These are phyloP conservation scores for Trididemnum clinides DNA, from an alignment of 23 tunicate genomes.

Conservation along the genomic window DNA sequence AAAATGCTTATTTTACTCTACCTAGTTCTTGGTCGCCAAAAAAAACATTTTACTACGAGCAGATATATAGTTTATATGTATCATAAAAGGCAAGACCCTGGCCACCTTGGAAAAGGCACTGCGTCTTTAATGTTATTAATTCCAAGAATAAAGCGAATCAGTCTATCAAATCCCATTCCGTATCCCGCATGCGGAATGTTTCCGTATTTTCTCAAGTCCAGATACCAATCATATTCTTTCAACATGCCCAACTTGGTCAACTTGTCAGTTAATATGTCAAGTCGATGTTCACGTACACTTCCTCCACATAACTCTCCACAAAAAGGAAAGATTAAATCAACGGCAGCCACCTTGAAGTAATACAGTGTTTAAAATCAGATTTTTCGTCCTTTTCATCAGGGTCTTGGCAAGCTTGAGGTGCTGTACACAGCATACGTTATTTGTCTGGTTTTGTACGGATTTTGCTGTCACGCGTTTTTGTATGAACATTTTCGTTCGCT, in stretches of 20 bases:
- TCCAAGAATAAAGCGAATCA: conserved; percentile 68
- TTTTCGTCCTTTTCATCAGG: no score
- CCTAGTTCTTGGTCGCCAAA: background rate
- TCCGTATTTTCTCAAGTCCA: conserved; percentile 69
- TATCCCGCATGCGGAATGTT: conserved; percentile 81
- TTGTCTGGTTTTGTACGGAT: no score
- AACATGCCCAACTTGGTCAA: background rate
- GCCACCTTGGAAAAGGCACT: conserved; percentile 77
- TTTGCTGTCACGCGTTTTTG: no score
- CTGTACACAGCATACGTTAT: no score
- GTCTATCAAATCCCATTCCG: conserved; percentile 88
- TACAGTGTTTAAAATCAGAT: no score
- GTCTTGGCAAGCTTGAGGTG: no score
- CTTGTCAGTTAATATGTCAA: conserved; percentile 26
- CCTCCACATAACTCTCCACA: conserved; percentile 94
- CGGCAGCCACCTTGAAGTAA: conserved; percentile 88
- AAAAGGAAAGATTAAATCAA: conserved; percentile 73
- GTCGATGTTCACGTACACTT: conserved; percentile 69
- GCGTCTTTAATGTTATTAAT: conserved; percentile 74
- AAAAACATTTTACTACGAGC: background rate
- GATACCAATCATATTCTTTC: conserved; percentile 68
- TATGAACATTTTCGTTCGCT: no score
- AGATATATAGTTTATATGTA: no score
- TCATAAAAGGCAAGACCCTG: conserved; percentile 40
- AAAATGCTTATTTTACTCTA: no score